Conservation (phyloP, 2,797 vertebrate genomes). For the Chelon labrosus region DNA sequence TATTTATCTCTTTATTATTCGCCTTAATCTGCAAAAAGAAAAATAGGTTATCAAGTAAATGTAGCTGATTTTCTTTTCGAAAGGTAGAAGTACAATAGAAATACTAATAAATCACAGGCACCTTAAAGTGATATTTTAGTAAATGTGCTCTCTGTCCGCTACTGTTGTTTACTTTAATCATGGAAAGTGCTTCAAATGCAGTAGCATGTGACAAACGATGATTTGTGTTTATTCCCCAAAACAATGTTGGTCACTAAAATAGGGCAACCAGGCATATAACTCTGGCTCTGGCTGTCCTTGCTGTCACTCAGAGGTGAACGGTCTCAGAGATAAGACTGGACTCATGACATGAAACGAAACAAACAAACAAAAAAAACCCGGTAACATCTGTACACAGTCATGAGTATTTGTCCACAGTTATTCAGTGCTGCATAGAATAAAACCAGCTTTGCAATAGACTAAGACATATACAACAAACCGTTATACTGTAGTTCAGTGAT, state of each 20-base stretch:
- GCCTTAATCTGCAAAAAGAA: no score
- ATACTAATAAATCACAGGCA: no score
- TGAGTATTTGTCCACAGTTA: not conserved
- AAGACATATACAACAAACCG: not conserved
- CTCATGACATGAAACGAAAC: not conserved
- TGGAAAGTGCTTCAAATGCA: not conserved
- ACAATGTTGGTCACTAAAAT: not conserved
- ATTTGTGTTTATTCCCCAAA: not conserved
- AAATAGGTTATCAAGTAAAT: no score
- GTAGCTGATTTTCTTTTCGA: no score
- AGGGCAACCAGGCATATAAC: not conserved
- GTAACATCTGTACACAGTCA: not conserved
- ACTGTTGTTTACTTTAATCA: not conserved
- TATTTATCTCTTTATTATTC: not conserved
- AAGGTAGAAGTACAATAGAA: no score
- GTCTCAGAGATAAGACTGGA: not conserved
- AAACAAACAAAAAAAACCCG: not conserved
- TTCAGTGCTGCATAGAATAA: not conserved
- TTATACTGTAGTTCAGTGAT: not conserved
- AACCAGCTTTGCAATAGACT: not conserved
- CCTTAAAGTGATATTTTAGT: no score
- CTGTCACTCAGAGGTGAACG: not conserved
- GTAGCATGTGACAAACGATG: not conserved
- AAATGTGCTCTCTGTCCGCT: not conserved
- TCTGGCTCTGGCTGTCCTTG: not conserved